Percentiles rank a stretch among this genome's conserved stretches.
Evolutionary conservation across 2,113 vertebrate species (phyloP).

Genomic region (Bostrychus sinensis): DNA sequence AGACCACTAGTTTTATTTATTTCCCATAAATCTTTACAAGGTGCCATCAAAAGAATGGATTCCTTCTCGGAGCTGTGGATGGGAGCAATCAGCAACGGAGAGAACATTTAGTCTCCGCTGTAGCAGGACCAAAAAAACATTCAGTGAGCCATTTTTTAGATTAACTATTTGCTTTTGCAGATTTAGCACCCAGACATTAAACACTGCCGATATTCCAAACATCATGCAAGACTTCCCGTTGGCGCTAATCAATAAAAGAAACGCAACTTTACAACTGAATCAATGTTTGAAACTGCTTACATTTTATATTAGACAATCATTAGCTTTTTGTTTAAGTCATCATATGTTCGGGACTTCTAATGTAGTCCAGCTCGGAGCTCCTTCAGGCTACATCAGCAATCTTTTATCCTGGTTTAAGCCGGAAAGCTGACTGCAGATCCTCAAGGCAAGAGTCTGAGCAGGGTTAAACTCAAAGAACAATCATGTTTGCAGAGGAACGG

Average conservation of each 20-base stretch:
- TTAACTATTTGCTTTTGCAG: not conserved
- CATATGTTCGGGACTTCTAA: not conserved
- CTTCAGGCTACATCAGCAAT: slow-evolving; percentile 9
- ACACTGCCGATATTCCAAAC: not conserved
- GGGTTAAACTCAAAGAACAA: slow-evolving; percentile 19
- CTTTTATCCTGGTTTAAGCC: slow-evolving; percentile 21
- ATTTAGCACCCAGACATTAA: not conserved
- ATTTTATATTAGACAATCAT: slow-evolving; percentile 12
- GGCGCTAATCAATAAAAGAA: not conserved
- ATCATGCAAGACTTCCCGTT: not conserved
- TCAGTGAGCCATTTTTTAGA: not conserved
- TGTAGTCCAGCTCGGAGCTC: not conserved
- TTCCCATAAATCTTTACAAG: slow-evolving; percentile 4
- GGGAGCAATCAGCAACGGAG: slow-evolving; percentile 5
- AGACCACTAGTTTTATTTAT: slow-evolving; percentile 9
- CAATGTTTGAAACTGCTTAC: not conserved
- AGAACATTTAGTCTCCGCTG: not conserved
- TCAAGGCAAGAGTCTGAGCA: slow-evolving; percentile 1
- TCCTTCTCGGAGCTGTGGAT: not conserved
- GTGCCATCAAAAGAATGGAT: slow-evolving; percentile 5
- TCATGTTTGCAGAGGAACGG: not conserved
- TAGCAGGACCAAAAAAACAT: not conserved
- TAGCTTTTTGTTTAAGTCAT: slow-evolving; percentile 13
- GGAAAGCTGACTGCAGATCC: slow-evolving; percentile 13
- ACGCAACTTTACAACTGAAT: not conserved